A percentile compares a stretch with the other conserved stretches of the same genome.
These are phyloP conservation scores for Acanthurus leucopareius DNA, from an alignment of 2,797 vertebrate genomes.

Conservation along the genomic window DNA sequence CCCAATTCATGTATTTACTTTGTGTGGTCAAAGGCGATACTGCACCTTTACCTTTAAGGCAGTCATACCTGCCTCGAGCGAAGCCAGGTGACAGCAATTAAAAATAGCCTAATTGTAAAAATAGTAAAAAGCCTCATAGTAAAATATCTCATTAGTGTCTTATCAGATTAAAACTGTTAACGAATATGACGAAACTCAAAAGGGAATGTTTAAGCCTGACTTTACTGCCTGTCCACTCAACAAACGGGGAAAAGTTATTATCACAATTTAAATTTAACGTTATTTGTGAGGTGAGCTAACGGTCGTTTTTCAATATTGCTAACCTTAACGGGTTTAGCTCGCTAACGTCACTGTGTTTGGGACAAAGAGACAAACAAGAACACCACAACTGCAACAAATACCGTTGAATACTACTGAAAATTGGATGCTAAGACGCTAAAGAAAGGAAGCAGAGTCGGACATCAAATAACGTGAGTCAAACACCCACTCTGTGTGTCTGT, in stretches of 20 bases:
- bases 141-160: background rate
- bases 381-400: background rate
- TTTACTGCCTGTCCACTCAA: too few relatives aligned
- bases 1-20: background rate
- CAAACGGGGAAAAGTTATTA: background rate
- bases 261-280: background rate
- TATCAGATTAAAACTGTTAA: fast-evolving
- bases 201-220: background rate
- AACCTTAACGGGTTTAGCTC: background rate
- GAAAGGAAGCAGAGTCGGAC: background rate
- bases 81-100: background rate
- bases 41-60: background rate
- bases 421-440: background rate
- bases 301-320: background rate
- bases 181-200: too few relatives aligned
- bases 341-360: background rate
- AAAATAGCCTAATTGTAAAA: too few relatives aligned
- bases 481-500: background rate
- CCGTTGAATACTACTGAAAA: background rate
- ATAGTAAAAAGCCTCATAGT: too few relatives aligned
- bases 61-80: background rate
- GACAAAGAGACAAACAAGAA: background rate
- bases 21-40: slow-evolving; percentile 7
- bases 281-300: background rate
- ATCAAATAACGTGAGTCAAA: background rate